Conservation (phyloP, 2,113 vertebrate genomes). For the Etia nguti region DNA sequence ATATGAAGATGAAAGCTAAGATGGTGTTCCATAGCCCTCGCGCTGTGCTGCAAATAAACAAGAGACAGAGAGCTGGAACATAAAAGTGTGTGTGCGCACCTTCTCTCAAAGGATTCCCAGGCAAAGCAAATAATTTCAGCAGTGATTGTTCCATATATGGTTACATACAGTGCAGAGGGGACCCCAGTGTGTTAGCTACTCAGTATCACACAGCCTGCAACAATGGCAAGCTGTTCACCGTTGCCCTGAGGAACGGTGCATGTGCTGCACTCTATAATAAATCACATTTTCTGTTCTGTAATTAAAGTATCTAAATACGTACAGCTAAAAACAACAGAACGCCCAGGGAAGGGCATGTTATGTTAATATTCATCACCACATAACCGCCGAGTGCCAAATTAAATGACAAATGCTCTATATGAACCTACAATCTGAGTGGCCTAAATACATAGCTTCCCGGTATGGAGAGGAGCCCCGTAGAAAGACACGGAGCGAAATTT, state of each 20-base stretch:
- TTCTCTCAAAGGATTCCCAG: conserved; percentile 47
- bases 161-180: conserved; percentile 12
- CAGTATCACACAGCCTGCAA: conserved; percentile 31
- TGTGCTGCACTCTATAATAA: conserved; percentile 29
- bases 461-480: not conserved
- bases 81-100: not conserved
- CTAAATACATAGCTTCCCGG: conserved; percentile 10
- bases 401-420: conserved; percentile 16
- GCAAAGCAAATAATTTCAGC: conserved; percentile 44
- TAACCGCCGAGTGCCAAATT: not conserved
- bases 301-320: conserved; percentile 49
- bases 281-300: conserved; percentile 47
- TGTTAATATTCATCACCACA: conserved; percentile 37
- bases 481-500: conserved; percentile 40
- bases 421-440: conserved; percentile 2
- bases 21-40: conserved; percentile 42
- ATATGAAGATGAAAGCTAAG: conserved; percentile 60
- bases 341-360: conserved; percentile 12
- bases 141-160: conserved; percentile 37
- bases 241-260: conserved; percentile 19
- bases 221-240: conserved; percentile 54
- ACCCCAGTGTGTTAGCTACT: conserved; percentile 23
- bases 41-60: conserved; percentile 46
- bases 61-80: not conserved
- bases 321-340: conserved; percentile 42